Evolutionary conservation across 2,888 invertebrate genomes (phyloP), one percentile per base, ranked within the genome.

Genomic region (Cantharis nigra): DNA sequence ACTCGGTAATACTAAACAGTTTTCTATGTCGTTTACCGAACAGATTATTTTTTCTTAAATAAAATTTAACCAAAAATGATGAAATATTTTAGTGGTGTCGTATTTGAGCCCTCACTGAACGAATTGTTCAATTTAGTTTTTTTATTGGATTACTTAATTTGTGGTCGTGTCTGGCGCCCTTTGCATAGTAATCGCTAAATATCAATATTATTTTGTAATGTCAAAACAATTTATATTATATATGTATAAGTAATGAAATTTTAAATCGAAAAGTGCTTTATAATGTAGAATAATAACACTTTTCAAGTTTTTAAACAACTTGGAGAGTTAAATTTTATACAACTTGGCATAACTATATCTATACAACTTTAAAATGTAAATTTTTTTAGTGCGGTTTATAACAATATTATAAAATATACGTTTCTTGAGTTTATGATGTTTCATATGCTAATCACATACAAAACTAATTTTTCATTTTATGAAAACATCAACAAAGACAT

Each of bases 1-100:
- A 71, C 62, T 77, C 62, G 63, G 65, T 23, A 70, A 74, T 74
- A 77, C 74, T 77, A 74, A 77, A 77, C 77, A 74, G 67, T 77
- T 77, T 74, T 77, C 65, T 74, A 63, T 18, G 30, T 67, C 49
- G 49, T 49, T 49, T 49, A n/a, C 49, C 10, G n/a, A n/a, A 4
- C 49, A 49, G n/a, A 49, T 49, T 49, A 49, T 49, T 9, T 49
- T 2, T n/a, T 49, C n/a, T 49, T 7, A 49, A 49, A n/a, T 0
- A 49, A 49, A 49, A 49, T 49, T n/a, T 49, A n/a, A n/a, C n/a
- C 49, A 9, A 49, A 49, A 49, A 49, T 33, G 3, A 13, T 5
- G 33, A 33, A n/a, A 33, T 33, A 33, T 33, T 33, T 33, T n/a
- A 49, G 7, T n/a, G n/a, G n/a, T 49, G 13, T 49, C 2, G 33